Percentiles rank a stretch among this genome's conserved stretches.
These are phyloP conservation scores for Epinephelus moara DNA, from an alignment of 2,113 vertebrate species.

Conservation along the genomic window DNA sequence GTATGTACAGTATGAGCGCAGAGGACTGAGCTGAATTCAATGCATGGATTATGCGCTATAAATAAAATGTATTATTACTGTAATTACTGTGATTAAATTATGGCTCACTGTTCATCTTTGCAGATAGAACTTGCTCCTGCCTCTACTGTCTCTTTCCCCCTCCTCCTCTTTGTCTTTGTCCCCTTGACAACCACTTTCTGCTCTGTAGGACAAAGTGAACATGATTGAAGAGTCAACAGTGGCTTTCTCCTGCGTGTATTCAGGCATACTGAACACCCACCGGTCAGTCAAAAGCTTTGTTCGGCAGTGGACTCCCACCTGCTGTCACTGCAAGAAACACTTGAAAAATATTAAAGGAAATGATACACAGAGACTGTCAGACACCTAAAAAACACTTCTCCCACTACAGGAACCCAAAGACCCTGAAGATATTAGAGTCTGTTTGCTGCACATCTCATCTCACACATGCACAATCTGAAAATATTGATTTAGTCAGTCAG, in stretches of 20 bases:
- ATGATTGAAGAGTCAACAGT: conserved; percentile 53
- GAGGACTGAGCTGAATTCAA: not conserved
- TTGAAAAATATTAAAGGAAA: conserved; percentile 1
- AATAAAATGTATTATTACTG: conserved; percentile 14
- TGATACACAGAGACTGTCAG: conserved; percentile 2
- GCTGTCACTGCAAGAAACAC: conserved; percentile 21
- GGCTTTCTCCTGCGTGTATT: conserved; percentile 29
- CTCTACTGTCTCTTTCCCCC: not conserved
- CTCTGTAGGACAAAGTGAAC: conserved; percentile 59
- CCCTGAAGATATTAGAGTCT: conserved; percentile 5
- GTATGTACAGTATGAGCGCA: not conserved
- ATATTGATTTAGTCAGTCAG: conserved; percentile 28
- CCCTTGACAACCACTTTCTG: conserved; percentile 67
- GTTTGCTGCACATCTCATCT: conserved; percentile 29
- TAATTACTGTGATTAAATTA: conserved; percentile 45
- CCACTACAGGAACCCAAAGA: conserved; percentile 10
- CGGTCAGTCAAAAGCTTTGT: conserved; percentile 38
- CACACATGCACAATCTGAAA: conserved; percentile 15
- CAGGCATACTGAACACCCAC: conserved; percentile 45
- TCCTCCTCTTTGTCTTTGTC: conserved; percentile 32
- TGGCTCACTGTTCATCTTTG: conserved; percentile 11
- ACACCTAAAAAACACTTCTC: conserved; percentile 1
- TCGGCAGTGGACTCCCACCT: conserved; percentile 17
- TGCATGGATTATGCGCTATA: not conserved
- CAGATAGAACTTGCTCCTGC: not conserved